These are phyloP conservation scores for Enteromius paludinosus DNA, from an alignment of 2,797 vertebrate genomes.

Conservation along the genomic window DNA sequence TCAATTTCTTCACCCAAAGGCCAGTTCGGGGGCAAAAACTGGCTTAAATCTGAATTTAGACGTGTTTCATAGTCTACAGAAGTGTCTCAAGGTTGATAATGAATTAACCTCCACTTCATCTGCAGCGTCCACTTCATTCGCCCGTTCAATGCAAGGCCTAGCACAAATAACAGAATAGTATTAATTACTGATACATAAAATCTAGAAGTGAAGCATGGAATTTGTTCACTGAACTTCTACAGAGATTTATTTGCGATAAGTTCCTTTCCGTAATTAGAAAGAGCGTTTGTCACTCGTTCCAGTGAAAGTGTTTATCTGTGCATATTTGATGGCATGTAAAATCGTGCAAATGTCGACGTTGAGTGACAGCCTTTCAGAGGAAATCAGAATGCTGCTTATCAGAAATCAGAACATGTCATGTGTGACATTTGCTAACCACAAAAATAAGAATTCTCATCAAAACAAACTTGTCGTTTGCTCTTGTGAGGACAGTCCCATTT, in stretches of 20 bases:
- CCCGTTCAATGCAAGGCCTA: not conserved
- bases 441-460: conserved; percentile 71
- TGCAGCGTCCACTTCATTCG: not conserved
- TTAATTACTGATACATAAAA: not conserved
- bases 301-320: conserved; percentile 56
- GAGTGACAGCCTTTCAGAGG: conserved; percentile 39
- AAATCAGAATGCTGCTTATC: conserved; percentile 47
- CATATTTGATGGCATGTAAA: conserved; percentile 39
- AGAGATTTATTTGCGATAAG: conserved; percentile 1
- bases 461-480: conserved; percentile 54
- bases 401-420: conserved; percentile 51
- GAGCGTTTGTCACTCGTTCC: conserved; percentile 29
- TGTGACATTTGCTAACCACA: conserved; percentile 75
- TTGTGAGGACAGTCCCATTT: conserved; percentile 56
- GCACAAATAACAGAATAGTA: not conserved
- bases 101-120: not conserved
- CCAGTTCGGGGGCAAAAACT: not conserved
- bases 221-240: not conserved
- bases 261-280: conserved; percentile 5
- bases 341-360: conserved; percentile 28
- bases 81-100: not conserved
- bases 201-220: not conserved
- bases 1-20: not conserved
- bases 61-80: not conserved
- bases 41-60: not conserved